These are phyloP conservation scores for Leptura quadrifasciata DNA, from an alignment of 2,888 invertebrate genomes.

Conservation along the genomic window DNA sequence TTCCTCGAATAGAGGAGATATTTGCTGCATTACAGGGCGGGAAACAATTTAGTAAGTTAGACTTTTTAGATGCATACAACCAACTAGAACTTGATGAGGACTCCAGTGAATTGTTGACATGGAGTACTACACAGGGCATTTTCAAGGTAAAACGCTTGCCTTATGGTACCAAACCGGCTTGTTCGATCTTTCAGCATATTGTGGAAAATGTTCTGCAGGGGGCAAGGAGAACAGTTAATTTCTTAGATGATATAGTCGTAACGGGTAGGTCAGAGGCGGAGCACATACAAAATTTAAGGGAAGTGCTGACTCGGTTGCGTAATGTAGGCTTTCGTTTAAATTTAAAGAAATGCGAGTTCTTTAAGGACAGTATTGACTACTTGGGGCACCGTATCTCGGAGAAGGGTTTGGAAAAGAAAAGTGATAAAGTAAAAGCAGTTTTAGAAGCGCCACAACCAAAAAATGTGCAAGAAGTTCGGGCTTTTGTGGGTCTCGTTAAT, in stretches of 20 bases:
- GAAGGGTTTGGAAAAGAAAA: conserved; percentile 31
- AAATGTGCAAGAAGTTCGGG: conserved; percentile 54
- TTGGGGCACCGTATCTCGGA: conserved; percentile 36
- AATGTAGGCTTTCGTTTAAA: conserved; percentile 61
- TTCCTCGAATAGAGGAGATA: conserved; percentile 41
- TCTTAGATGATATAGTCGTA: conserved; percentile 64
- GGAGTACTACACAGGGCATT: conserved; percentile 29
- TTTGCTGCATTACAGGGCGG: conserved; percentile 33
- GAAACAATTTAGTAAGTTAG: conserved; percentile 47
- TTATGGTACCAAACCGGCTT: conserved; percentile 68
- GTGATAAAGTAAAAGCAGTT: conserved; percentile 57
- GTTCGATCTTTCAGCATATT: conserved; percentile 49
- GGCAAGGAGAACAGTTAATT: conserved; percentile 48
- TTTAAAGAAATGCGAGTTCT: conserved; percentile 62
- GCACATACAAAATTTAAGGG: conserved; percentile 50
- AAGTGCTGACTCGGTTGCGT: conserved; percentile 34
- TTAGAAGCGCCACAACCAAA: conserved; percentile 8
- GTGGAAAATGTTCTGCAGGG: conserved; percentile 24
- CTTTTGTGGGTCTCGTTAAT: conserved; percentile 66
- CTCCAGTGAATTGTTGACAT: conserved; percentile 66
- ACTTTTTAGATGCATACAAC: conserved; percentile 59
- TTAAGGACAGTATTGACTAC: conserved; percentile 56
- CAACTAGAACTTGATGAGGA: conserved; percentile 64
- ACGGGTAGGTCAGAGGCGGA: conserved; percentile 54
- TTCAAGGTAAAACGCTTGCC: conserved; percentile 58